A percentile compares a stretch with the other conserved stretches of the same genome.
phyloP scores from a whole-genome alignment of 2,797 vertebrate species.

The Epinephelus awoara region DNA sequence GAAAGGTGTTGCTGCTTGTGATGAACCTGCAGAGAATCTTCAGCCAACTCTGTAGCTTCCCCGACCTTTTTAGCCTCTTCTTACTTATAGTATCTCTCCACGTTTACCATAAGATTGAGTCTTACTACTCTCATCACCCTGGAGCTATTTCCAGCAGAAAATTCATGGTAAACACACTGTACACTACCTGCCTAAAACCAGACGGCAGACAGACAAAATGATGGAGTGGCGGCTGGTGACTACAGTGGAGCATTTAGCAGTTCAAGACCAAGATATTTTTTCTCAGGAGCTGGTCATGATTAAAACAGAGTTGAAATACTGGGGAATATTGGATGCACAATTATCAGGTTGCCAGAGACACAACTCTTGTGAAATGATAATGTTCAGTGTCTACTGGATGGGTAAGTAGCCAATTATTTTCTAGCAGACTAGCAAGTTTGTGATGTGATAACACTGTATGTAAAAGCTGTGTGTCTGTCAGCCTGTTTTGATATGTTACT shows the following conservation, averaged over 20 bases:
- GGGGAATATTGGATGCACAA: background rate
- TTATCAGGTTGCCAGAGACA: conserved; percentile 3
- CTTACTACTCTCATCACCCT: background rate
- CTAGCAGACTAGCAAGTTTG: background rate
- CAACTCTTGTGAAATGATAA: background rate
- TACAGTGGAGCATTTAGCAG: background rate
- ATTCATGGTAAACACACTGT: background rate
- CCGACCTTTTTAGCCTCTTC: background rate
- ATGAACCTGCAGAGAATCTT: background rate
- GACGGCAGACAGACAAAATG: background rate
- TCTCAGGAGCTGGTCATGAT: background rate
- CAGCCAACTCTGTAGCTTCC: background rate
- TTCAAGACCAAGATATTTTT: background rate
- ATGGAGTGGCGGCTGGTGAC: background rate
- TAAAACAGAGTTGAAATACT: background rate
- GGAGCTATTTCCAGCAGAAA: background rate
- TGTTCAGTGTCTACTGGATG: conserved; percentile 2
- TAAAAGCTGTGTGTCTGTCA: conserved; percentile 1
- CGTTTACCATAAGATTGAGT: background rate
- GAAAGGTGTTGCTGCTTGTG: background rate
- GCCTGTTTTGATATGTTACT: background rate
- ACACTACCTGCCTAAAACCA: background rate
- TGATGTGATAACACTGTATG: background rate
- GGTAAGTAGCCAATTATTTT: background rate
- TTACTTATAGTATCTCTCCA: background rate